Evolutionary conservation across 23 tunicate species (phyloP).

Genomic region (Botrylloides violaceus): DNA sequence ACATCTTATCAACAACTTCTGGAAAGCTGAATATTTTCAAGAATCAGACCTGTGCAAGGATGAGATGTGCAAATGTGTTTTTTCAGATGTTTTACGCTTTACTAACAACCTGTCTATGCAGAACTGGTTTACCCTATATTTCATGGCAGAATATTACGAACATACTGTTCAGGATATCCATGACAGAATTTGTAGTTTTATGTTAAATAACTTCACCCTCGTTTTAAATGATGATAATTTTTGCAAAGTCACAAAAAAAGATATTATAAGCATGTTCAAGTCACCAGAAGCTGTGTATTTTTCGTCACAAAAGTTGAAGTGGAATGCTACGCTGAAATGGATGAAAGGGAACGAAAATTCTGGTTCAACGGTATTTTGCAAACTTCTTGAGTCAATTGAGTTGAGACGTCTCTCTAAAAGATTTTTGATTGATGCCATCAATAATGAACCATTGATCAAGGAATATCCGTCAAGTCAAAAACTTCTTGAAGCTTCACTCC

Average conservation of each 20-base stretch:
- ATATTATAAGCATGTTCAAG: background rate
- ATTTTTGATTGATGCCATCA: background rate
- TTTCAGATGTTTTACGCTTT: background rate
- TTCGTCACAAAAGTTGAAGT: background rate
- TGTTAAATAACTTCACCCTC: background rate
- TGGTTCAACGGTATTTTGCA: background rate
- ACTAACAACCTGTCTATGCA: background rate
- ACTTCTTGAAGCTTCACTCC: background rate
- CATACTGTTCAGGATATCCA: background rate
- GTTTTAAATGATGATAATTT: background rate
- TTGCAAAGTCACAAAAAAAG: background rate
- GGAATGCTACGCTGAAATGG: background rate
- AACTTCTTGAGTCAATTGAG: background rate
- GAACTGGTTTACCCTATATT: background rate
- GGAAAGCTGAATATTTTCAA: background rate
- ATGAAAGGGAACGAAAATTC: background rate
- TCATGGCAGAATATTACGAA: background rate
- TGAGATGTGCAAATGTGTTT: background rate
- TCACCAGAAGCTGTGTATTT: background rate
- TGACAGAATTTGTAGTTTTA: background rate
- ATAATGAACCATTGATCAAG: background rate
- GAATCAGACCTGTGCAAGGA: background rate
- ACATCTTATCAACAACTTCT: background rate
- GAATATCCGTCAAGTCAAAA: background rate
- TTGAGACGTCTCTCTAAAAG: background rate